phyloP scores from a whole-genome alignment of 2,888 invertebrate genomes.

The Hypercompe scribonia region DNA sequence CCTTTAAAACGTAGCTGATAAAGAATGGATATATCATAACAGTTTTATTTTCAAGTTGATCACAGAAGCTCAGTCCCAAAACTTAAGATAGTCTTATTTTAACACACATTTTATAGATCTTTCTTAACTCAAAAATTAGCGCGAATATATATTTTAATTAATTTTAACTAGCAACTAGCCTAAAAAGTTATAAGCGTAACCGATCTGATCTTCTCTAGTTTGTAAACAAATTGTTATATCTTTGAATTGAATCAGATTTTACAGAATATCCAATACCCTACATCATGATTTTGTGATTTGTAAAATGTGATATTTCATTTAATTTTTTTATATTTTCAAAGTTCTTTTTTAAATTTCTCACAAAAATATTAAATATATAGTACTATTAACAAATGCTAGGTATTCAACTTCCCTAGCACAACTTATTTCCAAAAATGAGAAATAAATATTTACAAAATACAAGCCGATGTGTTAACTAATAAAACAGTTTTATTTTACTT shows the following conservation, averaged over 20 bases:
- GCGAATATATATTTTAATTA: no score
- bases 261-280: not conserved
- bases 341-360: not conserved
- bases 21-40: no score
- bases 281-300: not conserved
- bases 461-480: constrained; percentile 32
- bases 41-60: not conserved
- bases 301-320: no score
- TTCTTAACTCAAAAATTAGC: not conserved
- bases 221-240: not conserved
- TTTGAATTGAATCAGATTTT: not conserved
- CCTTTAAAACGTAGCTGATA: no score
- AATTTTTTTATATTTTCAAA: not conserved
- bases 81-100: no score
- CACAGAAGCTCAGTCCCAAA: not conserved
- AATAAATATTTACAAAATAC: constrained; percentile 29
- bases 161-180: not conserved
- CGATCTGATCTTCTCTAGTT: no score
- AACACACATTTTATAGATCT: no score
- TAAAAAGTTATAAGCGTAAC: no score
- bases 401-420: not conserved
- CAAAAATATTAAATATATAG: not conserved
- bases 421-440: constrained; percentile 22
- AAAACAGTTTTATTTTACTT: constrained; percentile 36
- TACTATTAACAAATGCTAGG: not conserved